Evolutionary conservation across 1,140 invertebrate genomes (phyloP), one percentile per base, ranked within the genome.

Genomic region (Trialeurodes vaporariorum): DNA sequence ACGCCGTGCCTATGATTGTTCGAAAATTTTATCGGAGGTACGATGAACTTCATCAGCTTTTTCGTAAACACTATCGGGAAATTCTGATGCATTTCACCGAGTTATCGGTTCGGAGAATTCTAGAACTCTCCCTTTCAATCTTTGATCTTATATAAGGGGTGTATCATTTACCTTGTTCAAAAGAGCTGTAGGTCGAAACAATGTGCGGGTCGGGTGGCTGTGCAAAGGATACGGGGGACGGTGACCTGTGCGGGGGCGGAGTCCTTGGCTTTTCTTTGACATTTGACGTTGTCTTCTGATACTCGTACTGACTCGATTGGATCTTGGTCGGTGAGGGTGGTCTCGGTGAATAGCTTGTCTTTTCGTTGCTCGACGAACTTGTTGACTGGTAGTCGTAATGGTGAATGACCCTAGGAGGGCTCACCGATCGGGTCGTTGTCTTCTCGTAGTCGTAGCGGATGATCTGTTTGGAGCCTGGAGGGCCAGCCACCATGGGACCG

Each of bases 221-320:
- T 25, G 68, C 24, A 66, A 75, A 73, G 17, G 74, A 69, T 11
- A 75, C 70, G 2, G 74, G 74, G 0, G 70, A 71, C 2, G 72
- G 72, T 0, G 74, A 75, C 23, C 74, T 69, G 25, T 74, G 72
- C 12, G 74, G 72, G 1, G 72, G 73, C 17, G 74, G 73, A 13
- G 71, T 67, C 24, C 58, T 40, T 0, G 69, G 63, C 12, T 68
- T 68, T 17, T 58, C 23, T 23, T 22, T 64, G 11, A 63, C 67
- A 0, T 61, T 26, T 2, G 61, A 58, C 58, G 63, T 63, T 22
- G 63, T 63, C 40, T 68, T 63, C 26, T 61, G 64, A 34, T 68
- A 68, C n/a, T 68, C 64, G 49, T 68, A 68, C 17, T 59, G 40
- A 17, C 63, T 67, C 1, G 66, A 67, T 26, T 68, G 67, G 2